Evolutionary conservation across 1,140 invertebrate genomes (phyloP), one percentile per base, ranked within the genome.

Genomic region (Eurosta solidaginis): DNA sequence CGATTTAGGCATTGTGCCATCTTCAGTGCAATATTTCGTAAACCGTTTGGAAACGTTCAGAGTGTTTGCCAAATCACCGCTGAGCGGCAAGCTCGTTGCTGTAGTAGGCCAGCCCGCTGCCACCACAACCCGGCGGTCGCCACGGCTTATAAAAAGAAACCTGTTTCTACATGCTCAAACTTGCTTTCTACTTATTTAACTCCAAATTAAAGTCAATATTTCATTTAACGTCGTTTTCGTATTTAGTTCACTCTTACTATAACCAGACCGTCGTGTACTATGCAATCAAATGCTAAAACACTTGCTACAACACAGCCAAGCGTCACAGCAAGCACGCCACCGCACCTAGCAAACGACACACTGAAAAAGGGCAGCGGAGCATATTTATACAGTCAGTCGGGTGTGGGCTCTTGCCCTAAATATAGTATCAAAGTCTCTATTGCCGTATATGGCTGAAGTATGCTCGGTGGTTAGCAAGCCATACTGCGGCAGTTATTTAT

Each of bases 381-480:
- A 17, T 33, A 36, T 12, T 5, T 27, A 40, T 4, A 22, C 59
- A n/a, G 22, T 29, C 14, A 1, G 14, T 47, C 3, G 12, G 9
- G 7, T 20, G 20, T 33, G 36, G n/a, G 59, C 59, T 68, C 4
- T 68, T 68, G 59, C 59, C 59, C 59, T 68, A 68, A 68, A 68
- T 68, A 63, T 14, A 40, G 33, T 68, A 29, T 10, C n/a, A 29
- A 68, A 22, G 33, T 68, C 59, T n/a, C 3, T 12, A n/a, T n/a
- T 29, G 14, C 27, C 29, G 27, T 20, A 74, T 25, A 29, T 42
- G 36, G 20, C 12, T 42, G 42, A 45, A 45, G 36, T 5, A 20
- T 74, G 33, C 42, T 29, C 20, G 40, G 40, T 74, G 42, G 40
- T 74, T 74, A 42, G 42, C 40, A 47, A 47, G 4, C 42, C 22